Conservation (phyloP, 2,113 vertebrate species). For the Mus spicilegus region DNA sequence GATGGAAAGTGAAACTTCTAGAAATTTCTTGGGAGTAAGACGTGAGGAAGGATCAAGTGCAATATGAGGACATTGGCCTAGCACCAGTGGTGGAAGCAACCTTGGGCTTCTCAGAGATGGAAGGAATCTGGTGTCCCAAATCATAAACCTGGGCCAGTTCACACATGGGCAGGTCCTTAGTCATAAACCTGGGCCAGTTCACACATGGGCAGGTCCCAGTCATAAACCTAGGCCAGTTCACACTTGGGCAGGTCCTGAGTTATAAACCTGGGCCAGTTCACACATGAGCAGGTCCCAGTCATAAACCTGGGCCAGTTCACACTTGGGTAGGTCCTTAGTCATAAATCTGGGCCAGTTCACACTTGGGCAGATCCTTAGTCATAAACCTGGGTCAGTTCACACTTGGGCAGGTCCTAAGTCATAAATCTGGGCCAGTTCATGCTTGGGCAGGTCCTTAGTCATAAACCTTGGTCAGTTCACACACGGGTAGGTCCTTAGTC, state of each 20-base stretch:
- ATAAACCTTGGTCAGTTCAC: not conserved
- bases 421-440: not conserved
- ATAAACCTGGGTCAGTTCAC: not conserved
- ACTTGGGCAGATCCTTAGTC: fast-evolving
- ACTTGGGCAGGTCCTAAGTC: fast-evolving
- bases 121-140: not conserved
- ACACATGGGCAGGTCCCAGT: fast-evolving
- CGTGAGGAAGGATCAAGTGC: not conserved
- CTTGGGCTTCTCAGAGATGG: not conserved
- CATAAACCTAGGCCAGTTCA: not conserved
- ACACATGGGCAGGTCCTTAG: fast-evolving
- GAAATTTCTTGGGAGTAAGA: not conserved
- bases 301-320: not conserved
- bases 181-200: not conserved
- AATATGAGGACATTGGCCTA: not conserved
- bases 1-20: not conserved
- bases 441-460: too few species aligned
- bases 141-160: not conserved
- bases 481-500: fast-evolving
- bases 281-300: fast-evolving
- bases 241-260: too few species aligned
- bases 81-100: not conserved
- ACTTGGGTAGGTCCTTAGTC: not conserved
- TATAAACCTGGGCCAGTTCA: not conserved
- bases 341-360: not conserved